Percentiles rank a stretch among this genome's conserved stretches.
Conservation (phyloP, 2,888 invertebrate species). For the Osmoderma eremita region DNA sequence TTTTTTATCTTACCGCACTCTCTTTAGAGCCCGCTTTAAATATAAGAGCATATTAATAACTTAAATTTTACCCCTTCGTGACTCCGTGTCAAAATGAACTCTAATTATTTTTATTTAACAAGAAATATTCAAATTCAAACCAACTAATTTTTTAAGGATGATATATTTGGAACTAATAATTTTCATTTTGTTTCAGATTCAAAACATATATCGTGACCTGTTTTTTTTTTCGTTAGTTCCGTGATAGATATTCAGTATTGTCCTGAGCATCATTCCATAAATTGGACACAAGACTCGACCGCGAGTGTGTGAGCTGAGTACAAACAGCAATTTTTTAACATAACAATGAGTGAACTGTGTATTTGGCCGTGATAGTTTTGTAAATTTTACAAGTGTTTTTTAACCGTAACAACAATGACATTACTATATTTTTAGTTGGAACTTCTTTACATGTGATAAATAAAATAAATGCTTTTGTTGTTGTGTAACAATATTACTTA, state of each 20-base stretch:
- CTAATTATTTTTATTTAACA: too few relatives aligned
- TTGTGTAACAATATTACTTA: conserved; percentile 33
- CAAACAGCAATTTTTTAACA: conserved; percentile 30
- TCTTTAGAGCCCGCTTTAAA: too few relatives aligned
- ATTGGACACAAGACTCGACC: conserved; percentile 39
- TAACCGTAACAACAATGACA: conserved; percentile 1
- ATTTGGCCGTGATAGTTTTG: conserved; percentile 40
- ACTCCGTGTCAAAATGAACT: too few relatives aligned
- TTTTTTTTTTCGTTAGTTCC: conserved; percentile 31
- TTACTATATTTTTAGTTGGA: conserved; percentile 25
- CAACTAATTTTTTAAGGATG: too few relatives aligned
- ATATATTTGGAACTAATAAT: not conserved
- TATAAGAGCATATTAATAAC: conserved; percentile 1
- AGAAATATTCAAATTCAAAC: too few relatives aligned
- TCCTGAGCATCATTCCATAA: conserved; percentile 42
- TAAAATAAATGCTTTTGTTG: conserved; percentile 33
- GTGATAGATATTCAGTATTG: conserved; percentile 43
- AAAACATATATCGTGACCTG: conserved; percentile 29
- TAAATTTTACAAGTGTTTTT: conserved; percentile 30
- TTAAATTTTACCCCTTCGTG: conserved; percentile 4
- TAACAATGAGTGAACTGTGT: conserved; percentile 42
- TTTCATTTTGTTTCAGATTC: conserved; percentile 23
- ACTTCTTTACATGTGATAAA: conserved; percentile 33
- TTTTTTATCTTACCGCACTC: conserved; percentile 7
- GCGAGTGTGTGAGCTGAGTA: conserved; percentile 41